phyloP scores from a whole-genome alignment of 2,888 invertebrate genomes.

The Spilosoma lubricipeda region DNA sequence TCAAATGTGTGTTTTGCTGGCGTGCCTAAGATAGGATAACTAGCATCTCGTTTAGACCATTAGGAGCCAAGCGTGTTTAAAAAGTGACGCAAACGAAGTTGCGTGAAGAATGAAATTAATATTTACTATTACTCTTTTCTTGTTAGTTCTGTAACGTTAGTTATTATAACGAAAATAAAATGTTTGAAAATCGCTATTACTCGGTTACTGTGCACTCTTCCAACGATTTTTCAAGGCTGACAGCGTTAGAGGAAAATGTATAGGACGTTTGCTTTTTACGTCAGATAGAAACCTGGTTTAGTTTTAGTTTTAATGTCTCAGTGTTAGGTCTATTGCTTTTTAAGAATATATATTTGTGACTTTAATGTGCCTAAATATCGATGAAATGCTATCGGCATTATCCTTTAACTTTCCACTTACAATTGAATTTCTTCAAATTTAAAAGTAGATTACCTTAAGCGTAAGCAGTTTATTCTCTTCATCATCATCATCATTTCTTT shows the following conservation, averaged over 20 bases:
- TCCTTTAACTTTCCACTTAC: neutral
- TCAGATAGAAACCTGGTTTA: slow-evolving; percentile 30
- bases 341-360: neutral
- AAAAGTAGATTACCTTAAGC: neutral
- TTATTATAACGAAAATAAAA: neutral
- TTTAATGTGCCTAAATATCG: neutral
- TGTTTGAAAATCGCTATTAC: slow-evolving; percentile 19
- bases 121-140: too few relatives aligned
- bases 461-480: too few relatives aligned
- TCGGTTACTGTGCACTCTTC: neutral
- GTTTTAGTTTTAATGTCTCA: slow-evolving; percentile 35
- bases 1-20: too few relatives aligned
- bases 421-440: neutral
- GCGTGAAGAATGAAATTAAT: too few relatives aligned
- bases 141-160: too few relatives aligned
- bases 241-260: slow-evolving; percentile 59
- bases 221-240: slow-evolving; percentile 63
- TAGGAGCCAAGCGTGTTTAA: too few relatives aligned
- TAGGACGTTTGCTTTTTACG: slow-evolving; percentile 27
- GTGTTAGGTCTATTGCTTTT: neutral
- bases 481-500: too few relatives aligned
- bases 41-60: too few relatives aligned
- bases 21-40: too few relatives aligned
- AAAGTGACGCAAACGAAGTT: too few relatives aligned
- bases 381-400: neutral